Evolutionary conservation across 2,888 invertebrate species (phyloP), one percentile per base, ranked within the genome.

Genomic region (Orthosia cruda): DNA sequence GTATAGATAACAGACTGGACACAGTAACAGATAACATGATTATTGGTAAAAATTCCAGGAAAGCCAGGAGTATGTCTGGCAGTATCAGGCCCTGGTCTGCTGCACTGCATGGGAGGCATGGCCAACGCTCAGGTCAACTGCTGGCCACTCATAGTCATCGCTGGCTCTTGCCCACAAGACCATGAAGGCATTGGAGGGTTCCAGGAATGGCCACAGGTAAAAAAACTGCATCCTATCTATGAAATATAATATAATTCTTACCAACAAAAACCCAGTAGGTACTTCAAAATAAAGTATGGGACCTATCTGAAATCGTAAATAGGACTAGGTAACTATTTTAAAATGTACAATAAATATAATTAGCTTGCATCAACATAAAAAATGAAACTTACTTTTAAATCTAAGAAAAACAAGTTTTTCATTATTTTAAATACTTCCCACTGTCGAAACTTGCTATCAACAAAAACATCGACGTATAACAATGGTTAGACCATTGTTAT

Each of bases 131-230:
- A 99, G 94, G 97, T 99, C 7, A 99, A 99, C 94, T 98, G 99
- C 92, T 99, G 99, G 99, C 99, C 99, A 0, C 94, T 99, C 64
- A 91, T 99, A 55, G 99, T 99, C 5, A 98, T 99, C 81, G 99
- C 99, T 23, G 99, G 99, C 2, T 98, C 99, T 0, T 98, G 98
- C 87, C 98, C 99, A 20, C 97, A 98, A 90, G 99, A 99, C 93
- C 99, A 99, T 92, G 99, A 99, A 94, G 98, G 98, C 13, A 98
- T 99, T 88, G 99, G 99, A 32, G 99, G 99, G 3, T 99, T 99
- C 94, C 99, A 99, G 94, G 99, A 99, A 94, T 99, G 98, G 96
- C 98, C 98, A 0, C 99, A 99, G 97, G 98, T 97, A 85, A 20
- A 15, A n/a, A 61, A 13, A 40, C n/a, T 12, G 3, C 20, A 5